These are phyloP conservation scores for Todus mexicanus DNA, from an alignment of 2,797 vertebrate species.

Conservation along the genomic window DNA sequence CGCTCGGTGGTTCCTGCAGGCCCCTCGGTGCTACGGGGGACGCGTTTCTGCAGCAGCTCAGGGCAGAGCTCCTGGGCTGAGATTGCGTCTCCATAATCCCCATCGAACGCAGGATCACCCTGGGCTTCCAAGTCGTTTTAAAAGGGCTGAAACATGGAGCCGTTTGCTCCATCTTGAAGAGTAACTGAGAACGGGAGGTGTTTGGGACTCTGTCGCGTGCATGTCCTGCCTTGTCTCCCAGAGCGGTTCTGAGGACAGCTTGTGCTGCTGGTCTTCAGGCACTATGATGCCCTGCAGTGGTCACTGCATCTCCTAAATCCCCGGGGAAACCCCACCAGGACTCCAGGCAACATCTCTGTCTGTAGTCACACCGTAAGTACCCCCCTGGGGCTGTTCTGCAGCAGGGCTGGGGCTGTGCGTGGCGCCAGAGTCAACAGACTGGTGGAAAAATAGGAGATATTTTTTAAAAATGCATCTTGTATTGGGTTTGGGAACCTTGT, in stretches of 20 bases:
- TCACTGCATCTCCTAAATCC: background rate
- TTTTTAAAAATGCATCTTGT: too few relatives aligned
- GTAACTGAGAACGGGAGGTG: background rate
- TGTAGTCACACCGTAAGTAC: background rate
- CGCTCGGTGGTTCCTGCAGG: background rate
- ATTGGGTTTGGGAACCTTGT: background rate
- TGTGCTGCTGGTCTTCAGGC: background rate
- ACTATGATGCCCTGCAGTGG: too few relatives aligned
- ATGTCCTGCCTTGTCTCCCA: background rate
- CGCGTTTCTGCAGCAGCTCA: rapidly evolving
- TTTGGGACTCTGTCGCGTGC: background rate
- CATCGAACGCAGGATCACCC: rapidly evolving
- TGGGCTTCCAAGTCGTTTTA: background rate
- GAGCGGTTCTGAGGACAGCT: background rate
- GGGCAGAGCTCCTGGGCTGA: background rate
- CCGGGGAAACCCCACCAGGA: background rate
- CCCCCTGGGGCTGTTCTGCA: background rate
- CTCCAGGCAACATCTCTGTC: background rate
- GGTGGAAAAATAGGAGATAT: too few relatives aligned
- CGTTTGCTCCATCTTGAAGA: too few relatives aligned
- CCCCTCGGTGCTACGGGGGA: rapidly evolving
- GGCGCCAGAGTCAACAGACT: too few relatives aligned
- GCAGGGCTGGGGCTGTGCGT: background rate
- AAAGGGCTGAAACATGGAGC: background rate
- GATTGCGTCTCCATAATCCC: background rate